Percentiles rank a stretch among this genome's conserved stretches.
Evolutionary conservation across 2,797 vertebrate genomes (phyloP).

Genomic region (Cirrhinus mrigala): DNA sequence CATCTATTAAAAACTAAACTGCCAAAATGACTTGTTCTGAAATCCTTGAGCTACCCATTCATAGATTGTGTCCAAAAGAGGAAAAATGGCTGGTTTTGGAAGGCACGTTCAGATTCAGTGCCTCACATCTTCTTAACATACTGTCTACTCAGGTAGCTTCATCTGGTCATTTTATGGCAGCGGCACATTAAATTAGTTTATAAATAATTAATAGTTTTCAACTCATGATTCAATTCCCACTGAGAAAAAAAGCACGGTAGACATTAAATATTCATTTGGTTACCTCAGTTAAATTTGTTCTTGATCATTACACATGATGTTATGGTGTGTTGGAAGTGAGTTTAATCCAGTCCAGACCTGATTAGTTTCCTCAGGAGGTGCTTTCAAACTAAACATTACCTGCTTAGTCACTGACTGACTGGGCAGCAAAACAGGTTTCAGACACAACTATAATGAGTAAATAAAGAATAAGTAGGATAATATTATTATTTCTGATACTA

Average conservation of each 20-base stretch:
- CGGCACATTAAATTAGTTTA: background rate
- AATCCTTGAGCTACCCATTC: background rate
- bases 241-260: background rate
- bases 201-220: background rate
- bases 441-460: background rate
- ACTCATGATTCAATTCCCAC: background rate
- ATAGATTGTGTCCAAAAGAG: background rate
- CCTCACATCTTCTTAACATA: background rate
- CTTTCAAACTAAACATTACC: background rate
- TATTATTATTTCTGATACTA: background rate
- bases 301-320: background rate
- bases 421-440: background rate
- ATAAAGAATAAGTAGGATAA: background rate
- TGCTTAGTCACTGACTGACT: background rate
- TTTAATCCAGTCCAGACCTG: background rate
- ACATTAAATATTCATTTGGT: background rate
- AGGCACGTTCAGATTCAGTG: background rate
- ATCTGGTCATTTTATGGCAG: background rate
- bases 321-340: background rate
- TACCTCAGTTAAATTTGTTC: background rate
- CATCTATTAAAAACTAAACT: background rate
- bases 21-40: background rate
- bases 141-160: background rate
- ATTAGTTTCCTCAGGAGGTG: background rate
- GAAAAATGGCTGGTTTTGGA: background rate